Conservation (phyloP, 2,113 vertebrate genomes). For the Gobiocypris rarus region DNA sequence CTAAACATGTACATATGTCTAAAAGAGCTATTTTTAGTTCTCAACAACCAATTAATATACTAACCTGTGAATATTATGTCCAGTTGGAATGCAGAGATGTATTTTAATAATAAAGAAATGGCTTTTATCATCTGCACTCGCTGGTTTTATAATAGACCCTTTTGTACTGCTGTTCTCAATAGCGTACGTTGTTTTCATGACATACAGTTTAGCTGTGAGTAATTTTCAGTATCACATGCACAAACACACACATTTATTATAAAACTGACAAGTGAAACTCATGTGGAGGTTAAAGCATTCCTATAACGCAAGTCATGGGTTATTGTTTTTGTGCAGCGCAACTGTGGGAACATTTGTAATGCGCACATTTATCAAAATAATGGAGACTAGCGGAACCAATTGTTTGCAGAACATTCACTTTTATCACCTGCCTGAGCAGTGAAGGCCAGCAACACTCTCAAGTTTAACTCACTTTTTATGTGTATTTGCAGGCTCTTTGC, state of each 20-base stretch:
- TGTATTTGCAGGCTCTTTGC: constrained; percentile 78
- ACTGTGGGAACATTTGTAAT: constrained; percentile 22
- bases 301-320: constrained; percentile 9
- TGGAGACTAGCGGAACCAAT: constrained; percentile 17
- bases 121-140: not conserved
- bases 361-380: constrained; percentile 27
- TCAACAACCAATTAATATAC: not conserved
- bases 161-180: not conserved
- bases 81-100: not conserved
- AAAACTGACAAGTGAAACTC: constrained; percentile 21
- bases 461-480: constrained; percentile 1
- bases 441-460: not conserved
- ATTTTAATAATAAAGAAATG: not conserved
- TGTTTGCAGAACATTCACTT: constrained; percentile 31
- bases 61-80: not conserved
- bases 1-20: not conserved
- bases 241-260: constrained; percentile 27
- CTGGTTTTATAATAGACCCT: not conserved
- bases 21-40: not conserved
- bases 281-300: constrained; percentile 19
- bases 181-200: constrained; percentile 19
- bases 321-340: not conserved
- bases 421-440: not conserved
- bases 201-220: not conserved
- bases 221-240: not conserved